phyloP scores from a whole-genome alignment of 2,797 vertebrate species.

The Octomys mimax region DNA sequence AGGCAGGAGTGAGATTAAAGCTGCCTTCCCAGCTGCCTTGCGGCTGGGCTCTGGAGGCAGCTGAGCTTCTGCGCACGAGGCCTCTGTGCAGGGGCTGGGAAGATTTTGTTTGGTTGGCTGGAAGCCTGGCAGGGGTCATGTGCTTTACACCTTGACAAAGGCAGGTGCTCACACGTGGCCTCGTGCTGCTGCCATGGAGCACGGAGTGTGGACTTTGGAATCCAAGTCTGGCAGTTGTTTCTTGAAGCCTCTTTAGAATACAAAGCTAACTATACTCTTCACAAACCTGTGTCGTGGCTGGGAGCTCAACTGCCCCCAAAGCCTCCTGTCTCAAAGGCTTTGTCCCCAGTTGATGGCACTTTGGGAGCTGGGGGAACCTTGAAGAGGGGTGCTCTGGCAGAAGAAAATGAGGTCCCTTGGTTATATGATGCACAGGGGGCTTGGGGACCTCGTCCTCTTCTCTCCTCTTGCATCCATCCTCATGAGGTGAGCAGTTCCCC shows the following conservation, averaged over 20 bases:
- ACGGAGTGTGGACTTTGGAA: not conserved
- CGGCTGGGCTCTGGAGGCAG: not conserved
- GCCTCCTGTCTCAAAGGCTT: not conserved
- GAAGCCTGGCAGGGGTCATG: not conserved
- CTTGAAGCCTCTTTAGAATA: not conserved
- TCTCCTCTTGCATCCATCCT: too few relatives aligned
- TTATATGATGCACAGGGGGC: not conserved
- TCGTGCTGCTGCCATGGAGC: not conserved
- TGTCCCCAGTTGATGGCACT: not conserved
- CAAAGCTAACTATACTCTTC: not conserved
- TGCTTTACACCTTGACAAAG: not conserved
- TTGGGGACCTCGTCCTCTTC: not conserved
- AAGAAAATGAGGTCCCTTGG: not conserved
- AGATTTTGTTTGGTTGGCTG: not conserved
- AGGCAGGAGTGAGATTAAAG: not conserved
- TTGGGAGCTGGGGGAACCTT: not conserved
- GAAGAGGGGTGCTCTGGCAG: not conserved
- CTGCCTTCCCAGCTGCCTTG: not conserved
- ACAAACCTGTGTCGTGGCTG: not conserved
- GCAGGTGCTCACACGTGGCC: not conserved
- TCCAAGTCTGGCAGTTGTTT: not conserved
- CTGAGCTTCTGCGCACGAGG: not conserved
- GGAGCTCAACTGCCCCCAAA: not conserved
- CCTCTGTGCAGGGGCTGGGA: not conserved
- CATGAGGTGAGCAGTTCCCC: not conserved